Percentiles rank a stretch among this genome's conserved stretches.
Conservation (phyloP, 2,888 invertebrate genomes). For the Syritta pipiens region DNA sequence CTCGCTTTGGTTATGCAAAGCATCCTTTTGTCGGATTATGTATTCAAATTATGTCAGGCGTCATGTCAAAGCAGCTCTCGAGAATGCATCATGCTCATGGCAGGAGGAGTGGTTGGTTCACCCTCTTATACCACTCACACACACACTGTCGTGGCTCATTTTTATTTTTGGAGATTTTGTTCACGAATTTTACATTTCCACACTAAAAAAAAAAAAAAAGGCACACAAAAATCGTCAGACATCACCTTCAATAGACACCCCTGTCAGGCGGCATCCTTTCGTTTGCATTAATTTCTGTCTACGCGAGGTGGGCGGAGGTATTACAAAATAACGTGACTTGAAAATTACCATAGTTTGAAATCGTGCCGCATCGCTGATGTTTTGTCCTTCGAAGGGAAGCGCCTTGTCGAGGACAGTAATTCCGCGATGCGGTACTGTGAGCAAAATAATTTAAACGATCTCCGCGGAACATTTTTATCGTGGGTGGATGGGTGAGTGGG, state of each 20-base stretch:
- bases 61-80: slow-evolving; percentile 35
- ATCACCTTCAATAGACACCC: slow-evolving; percentile 9
- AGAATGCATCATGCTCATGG: slow-evolving; percentile 56
- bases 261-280: slow-evolving; percentile 30
- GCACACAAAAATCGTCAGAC: neutral
- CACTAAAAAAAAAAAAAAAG: neutral
- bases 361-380: slow-evolving; percentile 5
- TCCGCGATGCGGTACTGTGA: neutral
- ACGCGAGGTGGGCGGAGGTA: neutral
- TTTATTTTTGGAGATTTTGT: slow-evolving; percentile 24
- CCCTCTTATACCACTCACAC: no score
- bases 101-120: no score
- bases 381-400: no score
- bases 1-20: slow-evolving; percentile 24
- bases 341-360: slow-evolving; percentile 34
- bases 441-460: neutral
- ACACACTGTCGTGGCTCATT: neutral
- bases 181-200: slow-evolving; percentile 17
- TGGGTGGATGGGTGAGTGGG: neutral
- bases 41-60: slow-evolving; percentile 58
- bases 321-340: slow-evolving; percentile 49
- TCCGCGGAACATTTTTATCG: slow-evolving; percentile 36
- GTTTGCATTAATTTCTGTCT: slow-evolving; percentile 18
- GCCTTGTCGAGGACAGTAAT: no score
- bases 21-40: slow-evolving; percentile 40